Base-by-base conservation (phyloP, 2,113 vertebrate genomes). In the Acrocephalus arundinaceus region DNA sequence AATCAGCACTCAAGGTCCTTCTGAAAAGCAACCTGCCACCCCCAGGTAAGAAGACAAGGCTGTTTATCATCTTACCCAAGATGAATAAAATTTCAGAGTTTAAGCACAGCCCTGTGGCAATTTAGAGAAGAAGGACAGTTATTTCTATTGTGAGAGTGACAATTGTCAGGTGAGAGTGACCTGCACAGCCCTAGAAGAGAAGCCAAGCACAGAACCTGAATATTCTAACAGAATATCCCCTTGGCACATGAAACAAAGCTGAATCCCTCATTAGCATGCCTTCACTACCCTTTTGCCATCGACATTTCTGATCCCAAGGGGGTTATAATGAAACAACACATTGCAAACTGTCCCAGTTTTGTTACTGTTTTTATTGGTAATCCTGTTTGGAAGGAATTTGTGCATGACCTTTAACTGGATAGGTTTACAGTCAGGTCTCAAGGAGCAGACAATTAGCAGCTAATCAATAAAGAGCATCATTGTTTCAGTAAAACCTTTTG, bases 341-440 rank as follows among this genome's bases (percentile, higher is more conserved):
- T 14, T 93, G 71, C 77, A 87, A 92, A 85, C 31, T 62, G 45
- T n/a, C 43, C 85, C 31, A 28, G 3, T 87, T 95, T 48, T 43
- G 58, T 88, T 52, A 49, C 65, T 94, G 90, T 61, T 92, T 45
- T 82, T 73, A 88, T 83, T 97, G 90, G 91, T 93, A 94, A 94
- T 88, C 75, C 19, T 78, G 10, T 39, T 83, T 27, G 62, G 37
- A 90, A 90, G 74, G 72, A 94, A 94, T 89, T 66, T 71, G 57
- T 49, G 61, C 85, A 51, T 93, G 93, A 95, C 84, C 57, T 94
- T 97, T 87, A 78, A 45, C 43, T 48, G n/a, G 9, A 39, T 37
- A n/a, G 52, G 54, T 86, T 96, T 94, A 79, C 90, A 90, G 52
- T 74, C 73, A 35, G 71, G 51, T 93, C 66, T 57, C 35, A 49